A percentile compares a stretch with the other conserved stretches of the same genome.
phyloP scores from a whole-genome alignment of 2,113 vertebrate genomes.

The Heloderma charlesbogerti region DNA sequence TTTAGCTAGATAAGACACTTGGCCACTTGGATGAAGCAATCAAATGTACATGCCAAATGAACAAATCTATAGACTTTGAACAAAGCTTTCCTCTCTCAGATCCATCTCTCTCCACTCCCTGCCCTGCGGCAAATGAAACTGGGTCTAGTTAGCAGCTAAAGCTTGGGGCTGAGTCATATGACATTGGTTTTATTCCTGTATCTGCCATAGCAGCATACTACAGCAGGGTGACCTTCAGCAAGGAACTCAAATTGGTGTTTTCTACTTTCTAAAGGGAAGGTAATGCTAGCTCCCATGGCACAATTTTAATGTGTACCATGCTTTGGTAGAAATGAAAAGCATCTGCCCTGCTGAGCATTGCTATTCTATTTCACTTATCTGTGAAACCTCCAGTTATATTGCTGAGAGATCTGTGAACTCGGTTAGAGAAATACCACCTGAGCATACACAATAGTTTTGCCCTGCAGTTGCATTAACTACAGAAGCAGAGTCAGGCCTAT shows the following conservation, averaged over 20 bases:
- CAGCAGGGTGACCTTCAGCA: conserved; percentile 44
- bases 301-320: conserved; percentile 16
- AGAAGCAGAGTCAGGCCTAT: neutral
- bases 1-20: conserved; percentile 64
- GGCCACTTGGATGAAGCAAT: conserved; percentile 63
- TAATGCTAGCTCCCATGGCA: conserved; percentile 36
- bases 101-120: accelerated
- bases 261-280: conserved; percentile 56
- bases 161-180: neutral
- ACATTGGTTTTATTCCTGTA: conserved; percentile 56
- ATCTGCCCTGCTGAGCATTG: accelerated
- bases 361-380: neutral
- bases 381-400: neutral
- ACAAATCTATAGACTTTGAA: conserved; percentile 55
- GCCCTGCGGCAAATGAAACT: conserved; percentile 21
- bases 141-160: conserved; percentile 25
- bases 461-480: neutral
- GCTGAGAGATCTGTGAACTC: neutral
- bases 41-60: conserved; percentile 48
- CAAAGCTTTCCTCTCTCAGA: conserved; percentile 34
- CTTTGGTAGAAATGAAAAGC: conserved; percentile 13
- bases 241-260: conserved; percentile 53
- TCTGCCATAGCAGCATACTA: conserved; percentile 23
- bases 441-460: neutral
- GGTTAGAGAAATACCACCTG: neutral